Evolutionary conservation across 2,797 vertebrate genomes (phyloP).

Genomic region (Sternarchorhynchus goeldii): DNA sequence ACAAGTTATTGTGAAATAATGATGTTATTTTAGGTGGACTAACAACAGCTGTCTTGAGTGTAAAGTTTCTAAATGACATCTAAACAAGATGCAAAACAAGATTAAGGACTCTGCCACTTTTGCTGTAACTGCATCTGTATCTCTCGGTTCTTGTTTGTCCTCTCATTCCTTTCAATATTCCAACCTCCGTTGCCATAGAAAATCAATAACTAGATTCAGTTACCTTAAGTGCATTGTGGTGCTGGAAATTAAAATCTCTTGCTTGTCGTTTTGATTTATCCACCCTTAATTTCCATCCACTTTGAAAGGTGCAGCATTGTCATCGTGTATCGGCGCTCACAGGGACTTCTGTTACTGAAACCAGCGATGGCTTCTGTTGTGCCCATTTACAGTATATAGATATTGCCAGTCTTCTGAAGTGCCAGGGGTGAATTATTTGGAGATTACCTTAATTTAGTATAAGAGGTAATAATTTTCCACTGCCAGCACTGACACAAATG

Average conservation of each 20-base stretch:
- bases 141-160: conserved; percentile 9
- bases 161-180: neutral
- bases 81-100: too few relatives aligned
- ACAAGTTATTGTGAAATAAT: too few relatives aligned
- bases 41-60: too few relatives aligned
- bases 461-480: conserved; percentile 25
- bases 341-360: conserved; percentile 26
- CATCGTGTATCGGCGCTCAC: conserved; percentile 22
- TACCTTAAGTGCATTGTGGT: conserved; percentile 34
- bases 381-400: conserved; percentile 19
- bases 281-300: conserved; percentile 36
- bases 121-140: neutral
- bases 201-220: conserved; percentile 18
- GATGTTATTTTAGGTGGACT: too few relatives aligned
- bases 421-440: conserved; percentile 39
- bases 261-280: conserved; percentile 47
- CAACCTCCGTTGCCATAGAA: conserved; percentile 10
- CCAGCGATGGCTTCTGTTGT: conserved; percentile 16
- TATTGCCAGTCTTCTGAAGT: conserved; percentile 29
- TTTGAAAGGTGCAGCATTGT: conserved; percentile 14
- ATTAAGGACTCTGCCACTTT: neutral
- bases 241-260: conserved; percentile 42
- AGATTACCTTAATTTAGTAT: conserved; percentile 39
- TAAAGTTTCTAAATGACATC: too few relatives aligned
- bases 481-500: neutral